Conservation (phyloP, 2,113 vertebrate genomes). For the Burhinus bistriatus region DNA sequence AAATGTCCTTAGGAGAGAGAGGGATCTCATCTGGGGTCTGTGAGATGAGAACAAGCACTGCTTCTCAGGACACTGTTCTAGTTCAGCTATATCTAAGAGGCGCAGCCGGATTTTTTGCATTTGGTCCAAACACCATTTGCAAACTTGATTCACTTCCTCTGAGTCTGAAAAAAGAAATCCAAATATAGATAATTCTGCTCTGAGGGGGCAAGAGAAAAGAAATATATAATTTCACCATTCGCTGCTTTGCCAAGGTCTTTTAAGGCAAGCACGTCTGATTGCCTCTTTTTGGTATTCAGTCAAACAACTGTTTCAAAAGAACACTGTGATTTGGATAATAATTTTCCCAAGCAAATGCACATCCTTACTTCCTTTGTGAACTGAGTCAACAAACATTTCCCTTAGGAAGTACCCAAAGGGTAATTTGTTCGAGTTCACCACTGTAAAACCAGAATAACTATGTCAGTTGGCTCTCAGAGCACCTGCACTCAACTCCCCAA, state of each 20-base stretch:
- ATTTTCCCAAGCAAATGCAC: slow-evolving; percentile 73
- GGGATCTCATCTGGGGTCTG: background rate
- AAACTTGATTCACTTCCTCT: slow-evolving; percentile 52
- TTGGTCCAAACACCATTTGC: slow-evolving; percentile 38
- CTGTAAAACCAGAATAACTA: slow-evolving; percentile 56
- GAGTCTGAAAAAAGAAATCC: slow-evolving; percentile 38
- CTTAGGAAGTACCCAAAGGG: slow-evolving; percentile 72
- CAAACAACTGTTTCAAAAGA: slow-evolving; percentile 70
- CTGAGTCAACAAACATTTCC: slow-evolving; percentile 69
- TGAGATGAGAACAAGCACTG: background rate
- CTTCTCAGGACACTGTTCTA: background rate
- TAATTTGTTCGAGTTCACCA: slow-evolving; percentile 46
- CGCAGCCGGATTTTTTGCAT: background rate
- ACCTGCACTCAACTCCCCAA: slow-evolving; percentile 54
- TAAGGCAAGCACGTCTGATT: slow-evolving; percentile 58
- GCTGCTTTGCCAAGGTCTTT: slow-evolving; percentile 60
- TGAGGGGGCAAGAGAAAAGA: slow-evolving; percentile 35
- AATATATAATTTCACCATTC: slow-evolving; percentile 56
- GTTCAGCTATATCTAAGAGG: background rate
- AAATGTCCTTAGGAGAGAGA: background rate
- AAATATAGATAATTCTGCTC: slow-evolving; percentile 57
- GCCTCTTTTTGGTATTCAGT: slow-evolving; percentile 71
- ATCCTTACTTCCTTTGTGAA: slow-evolving; percentile 72
- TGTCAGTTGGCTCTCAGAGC: slow-evolving; percentile 52
- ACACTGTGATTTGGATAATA: slow-evolving; percentile 73